These are phyloP conservation scores for Drosophila persimilis DNA, from an alignment of 1,140 invertebrate genomes.

Conservation along the genomic window DNA sequence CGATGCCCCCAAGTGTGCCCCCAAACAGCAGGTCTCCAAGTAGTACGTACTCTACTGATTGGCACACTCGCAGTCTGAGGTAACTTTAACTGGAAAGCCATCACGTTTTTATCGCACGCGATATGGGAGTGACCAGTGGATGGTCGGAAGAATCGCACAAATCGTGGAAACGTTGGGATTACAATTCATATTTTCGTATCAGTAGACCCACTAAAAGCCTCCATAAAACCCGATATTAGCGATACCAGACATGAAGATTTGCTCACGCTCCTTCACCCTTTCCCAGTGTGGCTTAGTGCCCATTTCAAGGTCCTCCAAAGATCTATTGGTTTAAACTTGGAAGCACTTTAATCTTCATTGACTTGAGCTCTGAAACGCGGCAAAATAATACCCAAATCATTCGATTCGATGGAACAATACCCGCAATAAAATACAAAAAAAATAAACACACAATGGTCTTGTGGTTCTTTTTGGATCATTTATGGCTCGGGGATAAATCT, in stretches of 20 bases:
- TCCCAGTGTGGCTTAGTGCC: too few relatives aligned
- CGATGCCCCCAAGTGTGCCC: not conserved
- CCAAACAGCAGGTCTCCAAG: too few relatives aligned
- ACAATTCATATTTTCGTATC: too few relatives aligned
- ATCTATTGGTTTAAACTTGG: not conserved
- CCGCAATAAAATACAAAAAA: too few relatives aligned
- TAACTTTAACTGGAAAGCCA: constrained; percentile 17
- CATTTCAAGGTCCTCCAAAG: too few relatives aligned
- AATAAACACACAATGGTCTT: constrained; percentile 2
- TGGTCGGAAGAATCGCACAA: too few relatives aligned
- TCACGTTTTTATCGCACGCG: constrained; percentile 65
- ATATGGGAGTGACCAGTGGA: constrained; percentile 14
- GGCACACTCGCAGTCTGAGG: not conserved
- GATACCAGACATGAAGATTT: too few relatives aligned
- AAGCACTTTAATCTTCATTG: constrained; percentile 23
- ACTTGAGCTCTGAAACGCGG: not conserved
- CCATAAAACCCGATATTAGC: too few relatives aligned
- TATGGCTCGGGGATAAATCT: constrained; percentile 1
- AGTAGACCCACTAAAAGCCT: too few relatives aligned
- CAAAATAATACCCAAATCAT: constrained; percentile 25
- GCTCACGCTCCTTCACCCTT: too few relatives aligned
- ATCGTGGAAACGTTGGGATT: too few relatives aligned
- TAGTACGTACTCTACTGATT: too few relatives aligned
- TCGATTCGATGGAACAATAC: constrained; percentile 13
- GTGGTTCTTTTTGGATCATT: constrained; percentile 6